Evolutionary conservation across 2,113 vertebrate genomes (phyloP), one percentile per base, ranked within the genome.

Genomic region (Aramus guarauna): DNA sequence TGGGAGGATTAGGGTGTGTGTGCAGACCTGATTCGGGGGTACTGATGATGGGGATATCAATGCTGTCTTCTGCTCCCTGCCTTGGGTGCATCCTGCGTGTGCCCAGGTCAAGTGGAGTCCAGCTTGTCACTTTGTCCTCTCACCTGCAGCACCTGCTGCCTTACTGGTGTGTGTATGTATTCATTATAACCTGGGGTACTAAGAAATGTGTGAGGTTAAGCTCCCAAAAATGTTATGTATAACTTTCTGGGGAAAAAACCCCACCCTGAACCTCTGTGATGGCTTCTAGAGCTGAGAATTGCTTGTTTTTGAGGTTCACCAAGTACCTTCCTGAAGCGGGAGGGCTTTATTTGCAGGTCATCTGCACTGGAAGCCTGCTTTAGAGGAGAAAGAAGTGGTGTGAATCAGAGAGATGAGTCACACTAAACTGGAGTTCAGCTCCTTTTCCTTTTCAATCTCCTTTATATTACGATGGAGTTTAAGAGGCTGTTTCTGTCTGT

Each of bases 381-480:
- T 74, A 89, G 73, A 77, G 73, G 53, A 82, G 64, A 41, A 85
- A 72, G 43, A 68, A 94, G 63, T 32, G 21, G 8, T 24, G 14
- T 74, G 91, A 71, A 80, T 86, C 72, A 89, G 89, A 90, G 50
- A 50, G 39, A 64, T 88, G 91, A 95, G 59, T 91, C 95, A 94
- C 26, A 1, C 21, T 32, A 36, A 76, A 41, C 30, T 32, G 45
- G 19, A 90, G 45, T 83, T 90, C 59, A 71, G 72, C 36, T 94
- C 22, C 37, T 95, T 87, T 62, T 63, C 68, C 48, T 68, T 86
- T 41, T 17, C 66, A 21, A 19, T 50, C 55, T 77, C 34, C 41
- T 59, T 86, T 47, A 12, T 5, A 19, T 76, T 82, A 43, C 0
- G 4, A 15, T n/a, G 41, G 45, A 68, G 45, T 81, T 91, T 37